Percentiles rank a stretch among this genome's conserved stretches.
Evolutionary conservation across 2,113 vertebrate species (phyloP).

Genomic region (Harpagus bidentatus): DNA sequence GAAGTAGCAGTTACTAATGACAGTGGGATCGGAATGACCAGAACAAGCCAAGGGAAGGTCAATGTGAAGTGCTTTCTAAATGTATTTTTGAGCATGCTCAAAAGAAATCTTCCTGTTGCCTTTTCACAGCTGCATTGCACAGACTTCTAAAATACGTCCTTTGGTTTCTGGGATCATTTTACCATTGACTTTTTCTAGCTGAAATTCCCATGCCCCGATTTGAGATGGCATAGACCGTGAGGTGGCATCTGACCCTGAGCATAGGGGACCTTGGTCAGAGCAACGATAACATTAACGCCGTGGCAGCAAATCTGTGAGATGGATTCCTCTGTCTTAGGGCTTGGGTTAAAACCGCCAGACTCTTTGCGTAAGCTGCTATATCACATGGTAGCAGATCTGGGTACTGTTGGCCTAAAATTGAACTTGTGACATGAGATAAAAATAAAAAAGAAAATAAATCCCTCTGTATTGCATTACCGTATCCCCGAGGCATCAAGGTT

Average conservation of each 20-base stretch:
- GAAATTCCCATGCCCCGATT: background rate
- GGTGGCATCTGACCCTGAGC: background rate
- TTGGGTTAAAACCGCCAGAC: background rate
- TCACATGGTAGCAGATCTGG: constrained; percentile 10
- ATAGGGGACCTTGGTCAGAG: rapidly evolving
- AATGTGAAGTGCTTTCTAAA: background rate
- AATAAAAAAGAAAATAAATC: constrained; percentile 55
- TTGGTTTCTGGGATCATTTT: background rate
- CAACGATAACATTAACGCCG: rapidly evolving
- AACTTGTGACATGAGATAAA: constrained; percentile 60
- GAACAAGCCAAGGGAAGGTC: background rate
- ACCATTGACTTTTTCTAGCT: background rate
- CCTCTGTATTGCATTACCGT: constrained; percentile 26
- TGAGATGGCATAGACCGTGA: background rate
- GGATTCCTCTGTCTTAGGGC: background rate
- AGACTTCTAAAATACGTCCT: background rate
- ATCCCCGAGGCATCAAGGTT: background rate
- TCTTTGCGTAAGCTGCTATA: background rate
- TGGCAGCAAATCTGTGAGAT: background rate
- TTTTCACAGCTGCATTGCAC: background rate
- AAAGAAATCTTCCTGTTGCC: background rate
- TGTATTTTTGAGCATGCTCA: background rate
- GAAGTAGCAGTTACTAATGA: background rate
- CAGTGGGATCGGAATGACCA: background rate
- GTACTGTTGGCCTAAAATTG: constrained; percentile 51